Base-by-base conservation (phyloP, 2,888 invertebrate genomes). In the Ellobium chinense region DNA sequence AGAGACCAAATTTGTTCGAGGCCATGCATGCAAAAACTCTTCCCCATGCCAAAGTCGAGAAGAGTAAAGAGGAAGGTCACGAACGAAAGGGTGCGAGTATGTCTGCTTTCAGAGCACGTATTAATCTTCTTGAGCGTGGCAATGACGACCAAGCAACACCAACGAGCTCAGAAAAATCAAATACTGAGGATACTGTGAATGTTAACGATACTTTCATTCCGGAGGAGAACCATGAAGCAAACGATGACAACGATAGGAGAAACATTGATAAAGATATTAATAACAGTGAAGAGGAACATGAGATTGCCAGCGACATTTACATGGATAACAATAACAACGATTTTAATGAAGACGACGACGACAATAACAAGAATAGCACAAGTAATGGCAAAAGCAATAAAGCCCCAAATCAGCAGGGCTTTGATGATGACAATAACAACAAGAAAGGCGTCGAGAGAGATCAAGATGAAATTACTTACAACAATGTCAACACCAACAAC, bases 21-120 rank as follows among this genome's bases (percentile, higher is more conserved):
- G 18, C 7, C 9, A 18, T 7, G 9, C 46, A 12, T 46, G 7
- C 46, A 12, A 46, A 46, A 46, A 18, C 18, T 7, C 7, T 12
- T 12, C 46, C 46, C 46, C 18, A 7, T 7, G 46, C 9, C 7
- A 46, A 46, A 46, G 7, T 18, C 18, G 46, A 12, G 9, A 5
- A 72, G 9, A 56, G 34, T 34, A n/a, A 60, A 2, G 37, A 27
- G 1, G 1, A 1, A 12, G 18, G 18, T 12, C 29, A 56, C 1
- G 37, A n/a, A n/a, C n/a, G n/a, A n/a, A n/a, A n/a, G n/a, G n/a
- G n/a, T n/a, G 37, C 58, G 0, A n/a, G 7, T 24, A 27, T 60
- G 14, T 72, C 72, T 14, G 72, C 60, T 0, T 72, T 72, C 27
- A 72, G 58, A 27, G 72, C 58, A 0, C 54, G 60, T n/a, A 36